phyloP scores from a whole-genome alignment of 1,140 invertebrate species.

The Drosophila ficusphila region DNA sequence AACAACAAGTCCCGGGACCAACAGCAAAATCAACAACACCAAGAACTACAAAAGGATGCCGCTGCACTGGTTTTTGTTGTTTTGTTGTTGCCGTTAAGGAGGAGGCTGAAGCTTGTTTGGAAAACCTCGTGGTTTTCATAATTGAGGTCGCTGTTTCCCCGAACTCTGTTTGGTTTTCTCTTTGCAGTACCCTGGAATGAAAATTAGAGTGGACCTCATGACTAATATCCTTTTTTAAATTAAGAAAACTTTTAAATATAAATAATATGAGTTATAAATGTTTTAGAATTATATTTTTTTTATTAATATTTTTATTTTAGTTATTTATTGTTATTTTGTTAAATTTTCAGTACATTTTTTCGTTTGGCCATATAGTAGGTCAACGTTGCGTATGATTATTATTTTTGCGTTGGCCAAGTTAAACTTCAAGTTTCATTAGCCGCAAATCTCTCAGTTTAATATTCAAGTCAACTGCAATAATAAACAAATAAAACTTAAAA shows the following conservation, averaged over 20 bases:
- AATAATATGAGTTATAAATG: too few species aligned
- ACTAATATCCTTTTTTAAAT: too few species aligned
- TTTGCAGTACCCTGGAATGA: conserved; percentile 7
- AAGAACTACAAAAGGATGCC: conserved; percentile 20
- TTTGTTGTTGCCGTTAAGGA: conserved; percentile 8
- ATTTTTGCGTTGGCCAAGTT: too few species aligned
- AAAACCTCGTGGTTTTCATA: conserved; percentile 78
- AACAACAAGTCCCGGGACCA: conserved; percentile 30
- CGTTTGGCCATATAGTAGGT: too few species aligned
- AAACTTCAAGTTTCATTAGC: too few species aligned
- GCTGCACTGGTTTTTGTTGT: conserved; percentile 3
- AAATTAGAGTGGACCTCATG: conserved; percentile 16
- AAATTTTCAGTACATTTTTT: too few species aligned
- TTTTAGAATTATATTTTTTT: too few species aligned
- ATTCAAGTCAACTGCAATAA: not conserved
- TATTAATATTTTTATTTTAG: too few species aligned
- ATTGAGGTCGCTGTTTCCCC: conserved; percentile 66
- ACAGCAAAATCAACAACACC: conserved; percentile 23
- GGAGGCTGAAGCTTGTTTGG: conserved; percentile 63
- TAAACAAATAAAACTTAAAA: not conserved
- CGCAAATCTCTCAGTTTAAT: too few species aligned
- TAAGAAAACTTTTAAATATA: not conserved
- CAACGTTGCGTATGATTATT: too few species aligned
- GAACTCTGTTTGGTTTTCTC: conserved; percentile 24
- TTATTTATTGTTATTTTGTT: too few species aligned